These are phyloP conservation scores for Colletes latitarsis DNA, from an alignment of 1,140 invertebrate genomes.

Conservation along the genomic window DNA sequence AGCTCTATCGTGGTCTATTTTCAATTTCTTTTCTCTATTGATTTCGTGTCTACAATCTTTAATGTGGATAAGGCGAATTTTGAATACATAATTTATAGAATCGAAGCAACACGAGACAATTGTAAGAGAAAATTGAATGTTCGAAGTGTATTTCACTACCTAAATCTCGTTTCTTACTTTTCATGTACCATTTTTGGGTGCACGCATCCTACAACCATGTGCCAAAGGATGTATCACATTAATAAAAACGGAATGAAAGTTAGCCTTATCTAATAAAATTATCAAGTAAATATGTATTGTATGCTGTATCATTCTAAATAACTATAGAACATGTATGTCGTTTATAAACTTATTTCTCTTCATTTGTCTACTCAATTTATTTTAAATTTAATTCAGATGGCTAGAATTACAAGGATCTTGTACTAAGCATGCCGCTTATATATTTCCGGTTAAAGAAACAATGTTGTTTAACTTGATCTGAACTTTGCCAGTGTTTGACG, in stretches of 20 bases:
- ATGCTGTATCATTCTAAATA: constrained; percentile 21
- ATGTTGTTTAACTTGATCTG: constrained; percentile 82
- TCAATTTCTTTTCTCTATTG: constrained; percentile 41
- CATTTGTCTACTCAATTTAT: constrained; percentile 2
- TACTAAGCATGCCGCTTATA: constrained; percentile 71
- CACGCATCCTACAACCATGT: constrained; percentile 37
- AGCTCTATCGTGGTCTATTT: constrained; percentile 2
- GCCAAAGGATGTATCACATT: constrained; percentile 35
- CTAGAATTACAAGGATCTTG: constrained; percentile 28
- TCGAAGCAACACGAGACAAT: background rate
- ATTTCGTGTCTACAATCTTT: constrained; percentile 29
- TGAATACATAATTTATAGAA: background rate
- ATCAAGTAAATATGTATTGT: constrained; percentile 16
- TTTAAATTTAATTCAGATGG: constrained; percentile 19
- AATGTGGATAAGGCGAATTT: constrained; percentile 15
- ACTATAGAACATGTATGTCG: background rate
- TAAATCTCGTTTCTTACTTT: constrained; percentile 30
- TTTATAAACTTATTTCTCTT: background rate
- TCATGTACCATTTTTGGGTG: constrained; percentile 29
- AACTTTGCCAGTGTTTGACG: constrained; percentile 84
- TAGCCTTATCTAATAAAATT: constrained; percentile 43
- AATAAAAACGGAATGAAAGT: constrained; percentile 40
- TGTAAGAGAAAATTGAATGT: background rate
- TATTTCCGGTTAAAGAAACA: constrained; percentile 79
- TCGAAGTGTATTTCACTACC: constrained; percentile 7